These are phyloP conservation scores for Tethya wilhelma DNA, from an alignment of 37 sponge, comb jelly and placozoan genomes.

Conservation along the genomic window DNA sequence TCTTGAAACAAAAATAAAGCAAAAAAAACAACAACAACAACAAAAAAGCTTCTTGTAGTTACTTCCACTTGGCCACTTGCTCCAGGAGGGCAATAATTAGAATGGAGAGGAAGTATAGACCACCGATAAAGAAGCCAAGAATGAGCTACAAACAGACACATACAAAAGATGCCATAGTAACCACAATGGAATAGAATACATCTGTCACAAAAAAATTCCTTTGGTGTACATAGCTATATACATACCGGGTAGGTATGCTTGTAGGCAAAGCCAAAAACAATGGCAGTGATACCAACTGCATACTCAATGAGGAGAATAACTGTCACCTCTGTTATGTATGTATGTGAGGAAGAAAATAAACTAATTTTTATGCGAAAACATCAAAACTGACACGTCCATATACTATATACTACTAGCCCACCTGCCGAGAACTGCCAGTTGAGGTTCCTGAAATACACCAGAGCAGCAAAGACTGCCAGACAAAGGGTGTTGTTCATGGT, in stretches of 20 bases:
- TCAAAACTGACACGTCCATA: neutral
- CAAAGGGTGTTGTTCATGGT: slow-evolving; percentile 96
- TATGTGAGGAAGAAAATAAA: too few relatives aligned
- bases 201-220: too few relatives aligned
- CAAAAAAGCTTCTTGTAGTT: too few relatives aligned
- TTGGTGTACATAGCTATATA: too few relatives aligned
- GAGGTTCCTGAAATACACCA: slow-evolving; percentile 74
- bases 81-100: slow-evolving; percentile 61
- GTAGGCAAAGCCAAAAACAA: slow-evolving; percentile 58
- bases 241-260: slow-evolving; percentile 76
- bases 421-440: slow-evolving; percentile 93
- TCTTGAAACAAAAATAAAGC: too few relatives aligned
- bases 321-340: slow-evolving; percentile 70
- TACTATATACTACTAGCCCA: slow-evolving; percentile 11
- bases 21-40: too few relatives aligned
- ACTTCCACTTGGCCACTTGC: slow-evolving; percentile 62
- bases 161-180: too few relatives aligned
- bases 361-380: neutral
- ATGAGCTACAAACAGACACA: slow-evolving; percentile 55
- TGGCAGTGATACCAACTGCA: slow-evolving; percentile 71
- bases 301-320: slow-evolving; percentile 83
- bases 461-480: slow-evolving; percentile 85
- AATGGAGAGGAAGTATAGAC: slow-evolving; percentile 76
- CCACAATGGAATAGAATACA: too few relatives aligned
- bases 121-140: slow-evolving; percentile 56